phyloP scores from a whole-genome alignment of 2,113 vertebrate genomes.

The Hirundichthys speculiger region DNA sequence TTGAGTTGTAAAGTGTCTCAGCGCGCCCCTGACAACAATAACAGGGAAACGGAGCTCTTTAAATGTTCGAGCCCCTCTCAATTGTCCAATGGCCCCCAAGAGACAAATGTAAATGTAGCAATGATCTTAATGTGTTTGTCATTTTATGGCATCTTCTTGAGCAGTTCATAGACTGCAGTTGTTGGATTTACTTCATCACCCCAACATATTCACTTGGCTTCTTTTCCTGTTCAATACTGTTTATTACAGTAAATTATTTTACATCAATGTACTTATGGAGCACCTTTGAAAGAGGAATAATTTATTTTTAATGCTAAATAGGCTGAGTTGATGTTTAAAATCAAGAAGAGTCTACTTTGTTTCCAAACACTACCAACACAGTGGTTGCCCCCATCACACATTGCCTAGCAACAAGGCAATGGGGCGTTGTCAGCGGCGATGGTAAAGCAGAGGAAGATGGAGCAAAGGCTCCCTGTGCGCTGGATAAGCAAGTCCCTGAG shows the following conservation, averaged over 20 bases:
- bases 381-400: conserved; percentile 30
- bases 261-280: too few relatives aligned
- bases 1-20: conserved; percentile 28
- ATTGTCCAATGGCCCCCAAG: conserved; percentile 1
- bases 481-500: conserved; percentile 31
- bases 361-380: neutral
- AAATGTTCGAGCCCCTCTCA: neutral
- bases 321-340: neutral
- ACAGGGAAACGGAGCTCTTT: conserved; percentile 6
- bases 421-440: conserved; percentile 35
- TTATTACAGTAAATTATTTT: too few relatives aligned
- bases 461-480: conserved; percentile 9
- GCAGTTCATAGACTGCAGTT: too few relatives aligned
- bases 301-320: too few relatives aligned
- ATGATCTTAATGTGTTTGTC: neutral
- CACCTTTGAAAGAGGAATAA: too few relatives aligned
- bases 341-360: too few relatives aligned
- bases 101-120: neutral
- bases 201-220: too few relatives aligned
- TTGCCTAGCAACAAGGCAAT: conserved; percentile 69
- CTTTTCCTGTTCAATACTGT: too few relatives aligned
- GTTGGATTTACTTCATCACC: too few relatives aligned
- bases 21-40: conserved; percentile 2
- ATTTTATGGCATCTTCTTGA: neutral
- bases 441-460: neutral